phyloP scores from a whole-genome alignment of 2,113 vertebrate genomes.

The Haemorhous mexicanus region DNA sequence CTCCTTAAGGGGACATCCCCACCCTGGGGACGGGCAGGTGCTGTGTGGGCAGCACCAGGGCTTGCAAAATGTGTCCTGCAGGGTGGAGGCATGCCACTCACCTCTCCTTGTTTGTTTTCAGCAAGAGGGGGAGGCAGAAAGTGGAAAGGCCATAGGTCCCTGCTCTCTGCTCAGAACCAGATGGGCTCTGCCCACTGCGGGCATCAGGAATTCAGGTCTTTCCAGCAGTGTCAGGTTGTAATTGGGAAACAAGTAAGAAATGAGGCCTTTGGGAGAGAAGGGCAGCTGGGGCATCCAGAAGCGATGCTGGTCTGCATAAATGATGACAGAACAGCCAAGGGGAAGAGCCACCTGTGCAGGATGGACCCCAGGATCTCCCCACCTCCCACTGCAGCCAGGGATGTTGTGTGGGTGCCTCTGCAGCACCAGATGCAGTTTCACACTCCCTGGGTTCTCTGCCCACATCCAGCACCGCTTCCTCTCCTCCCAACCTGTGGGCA shows the following conservation, averaged over 20 bases:
- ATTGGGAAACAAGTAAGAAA: neutral
- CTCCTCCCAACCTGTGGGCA: neutral
- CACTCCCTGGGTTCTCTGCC: neutral
- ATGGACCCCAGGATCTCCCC: neutral
- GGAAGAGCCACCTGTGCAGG: neutral
- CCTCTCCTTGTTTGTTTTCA: neutral
- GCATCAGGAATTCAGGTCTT: neutral
- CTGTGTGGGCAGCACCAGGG: neutral
- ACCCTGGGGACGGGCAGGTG: neutral
- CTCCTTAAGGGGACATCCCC: neutral
- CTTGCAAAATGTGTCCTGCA: neutral
- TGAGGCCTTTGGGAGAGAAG: neutral
- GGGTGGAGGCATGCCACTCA: neutral
- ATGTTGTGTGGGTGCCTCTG: fast-evolving
- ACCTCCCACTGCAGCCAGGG: fast-evolving
- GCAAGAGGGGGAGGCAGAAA: neutral
- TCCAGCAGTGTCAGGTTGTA: neutral
- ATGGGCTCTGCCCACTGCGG: neutral
- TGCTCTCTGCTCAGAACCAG: neutral
- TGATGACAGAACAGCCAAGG: neutral
- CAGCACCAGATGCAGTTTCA: neutral
- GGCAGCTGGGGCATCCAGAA: neutral
- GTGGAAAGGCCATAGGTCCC: neutral
- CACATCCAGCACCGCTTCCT: neutral
- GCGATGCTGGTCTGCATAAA: fast-evolving